Evolutionary conservation across 92 coral and sea anemone species (phyloP).

Genomic region (Scolanthus callimorphus): DNA sequence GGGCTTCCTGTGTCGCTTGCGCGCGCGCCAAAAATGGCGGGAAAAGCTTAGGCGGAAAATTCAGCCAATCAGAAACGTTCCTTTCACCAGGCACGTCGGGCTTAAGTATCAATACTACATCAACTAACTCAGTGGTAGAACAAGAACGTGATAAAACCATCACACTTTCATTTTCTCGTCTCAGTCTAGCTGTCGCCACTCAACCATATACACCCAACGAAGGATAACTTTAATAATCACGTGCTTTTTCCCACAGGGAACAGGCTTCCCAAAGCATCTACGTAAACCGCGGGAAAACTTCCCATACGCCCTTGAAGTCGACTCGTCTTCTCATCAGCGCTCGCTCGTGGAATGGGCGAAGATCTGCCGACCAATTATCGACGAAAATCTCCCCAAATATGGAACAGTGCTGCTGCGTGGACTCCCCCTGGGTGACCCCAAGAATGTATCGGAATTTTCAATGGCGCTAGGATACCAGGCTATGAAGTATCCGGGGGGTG

Average conservation of each 20-base stretch:
- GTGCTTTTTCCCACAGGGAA: conserved; percentile 3
- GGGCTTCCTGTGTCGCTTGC: no score
- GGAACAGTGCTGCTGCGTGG: conserved; percentile 80
- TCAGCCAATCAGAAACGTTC: no score
- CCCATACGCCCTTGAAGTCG: conserved; percentile 19
- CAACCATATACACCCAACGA: no score
- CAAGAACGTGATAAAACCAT: no score
- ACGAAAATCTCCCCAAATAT: conserved; percentile 41
- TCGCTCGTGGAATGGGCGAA: conserved; percentile 30
- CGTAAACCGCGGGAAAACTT: conserved; percentile 24
- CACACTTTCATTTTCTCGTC: no score
- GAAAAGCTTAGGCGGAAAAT: no score
- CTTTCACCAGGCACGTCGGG: no score
- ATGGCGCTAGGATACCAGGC: conserved; percentile 60
- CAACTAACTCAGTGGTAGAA: no score
- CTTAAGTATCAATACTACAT: no score
- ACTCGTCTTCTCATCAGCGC: conserved; percentile 5
- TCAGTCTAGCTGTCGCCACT: no score
- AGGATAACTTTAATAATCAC: no score
- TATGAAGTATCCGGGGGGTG: conserved; percentile 79
- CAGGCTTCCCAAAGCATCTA: conserved; percentile 23
- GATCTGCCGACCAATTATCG: conserved; percentile 19
- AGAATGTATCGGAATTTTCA: conserved; percentile 54
- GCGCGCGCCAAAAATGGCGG: no score
- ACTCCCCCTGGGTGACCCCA: conserved; percentile 53